phyloP scores from a whole-genome alignment of 2,797 vertebrate genomes.

The Pelochelys cantorii region DNA sequence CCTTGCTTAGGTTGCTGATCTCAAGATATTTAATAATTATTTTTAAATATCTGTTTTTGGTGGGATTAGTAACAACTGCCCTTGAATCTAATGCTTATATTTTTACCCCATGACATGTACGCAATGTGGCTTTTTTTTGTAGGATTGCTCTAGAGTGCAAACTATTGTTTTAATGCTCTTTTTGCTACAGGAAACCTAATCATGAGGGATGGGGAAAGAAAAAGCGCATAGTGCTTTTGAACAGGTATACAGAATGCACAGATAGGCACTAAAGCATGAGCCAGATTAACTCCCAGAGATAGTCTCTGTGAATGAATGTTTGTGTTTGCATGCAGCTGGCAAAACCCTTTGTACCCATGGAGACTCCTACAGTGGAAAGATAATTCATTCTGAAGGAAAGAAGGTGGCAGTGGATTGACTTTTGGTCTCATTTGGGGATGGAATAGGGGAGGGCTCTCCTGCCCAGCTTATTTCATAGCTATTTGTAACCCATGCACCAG shows the following conservation, averaged over 20 bases:
- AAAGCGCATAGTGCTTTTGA: accelerated
- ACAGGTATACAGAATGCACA: not conserved
- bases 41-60: not conserved
- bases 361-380: accelerated
- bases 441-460: not conserved
- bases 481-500: too few relatives aligned
- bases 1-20: not conserved
- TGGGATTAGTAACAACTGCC: not conserved
- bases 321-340: accelerated
- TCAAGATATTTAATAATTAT: not conserved
- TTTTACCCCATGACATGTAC: not conserved
- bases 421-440: not conserved
- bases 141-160: not conserved
- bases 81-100: not conserved
- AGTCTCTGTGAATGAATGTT: accelerated
- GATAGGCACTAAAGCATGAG: not conserved
- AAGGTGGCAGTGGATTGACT: not conserved
- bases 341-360: not conserved
- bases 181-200: not conserved
- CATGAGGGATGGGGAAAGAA: not conserved
- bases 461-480: not conserved
- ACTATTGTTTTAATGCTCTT: not conserved
- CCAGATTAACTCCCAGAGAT: not conserved
- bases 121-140: not conserved
- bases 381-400: accelerated